Evolutionary conservation across 1,140 invertebrate genomes (phyloP).

Genomic region (Watersipora subatra): DNA sequence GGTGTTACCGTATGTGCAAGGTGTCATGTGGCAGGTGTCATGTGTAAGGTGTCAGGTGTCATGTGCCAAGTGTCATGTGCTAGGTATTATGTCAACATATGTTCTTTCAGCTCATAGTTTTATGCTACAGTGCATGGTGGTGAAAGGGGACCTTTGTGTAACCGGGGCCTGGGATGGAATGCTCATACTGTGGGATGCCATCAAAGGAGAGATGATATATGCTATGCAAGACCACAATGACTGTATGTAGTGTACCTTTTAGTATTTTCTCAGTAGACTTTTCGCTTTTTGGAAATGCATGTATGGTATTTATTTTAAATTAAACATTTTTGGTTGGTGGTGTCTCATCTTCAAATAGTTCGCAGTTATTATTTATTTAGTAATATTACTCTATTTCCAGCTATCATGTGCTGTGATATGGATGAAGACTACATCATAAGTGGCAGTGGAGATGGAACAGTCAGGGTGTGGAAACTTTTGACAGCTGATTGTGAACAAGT

Average conservation of each 20-base stretch:
- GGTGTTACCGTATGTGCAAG: too few species aligned
- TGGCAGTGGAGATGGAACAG: constrained; percentile 24
- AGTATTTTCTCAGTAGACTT: too few species aligned
- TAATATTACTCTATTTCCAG: constrained; percentile 16
- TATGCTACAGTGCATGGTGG: constrained; percentile 21
- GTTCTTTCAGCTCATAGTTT: too few species aligned
- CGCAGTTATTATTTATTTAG: too few species aligned
- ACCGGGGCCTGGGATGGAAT: constrained; percentile 26
- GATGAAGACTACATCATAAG: constrained; percentile 21
- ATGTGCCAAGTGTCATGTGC: too few species aligned
- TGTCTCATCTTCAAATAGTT: too few species aligned
- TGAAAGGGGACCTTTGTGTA: constrained; percentile 13
- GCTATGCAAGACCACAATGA: constrained; percentile 22
- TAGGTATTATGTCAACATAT: too few species aligned
- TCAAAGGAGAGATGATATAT: constrained; percentile 13
- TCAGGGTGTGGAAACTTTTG: constrained; percentile 20
- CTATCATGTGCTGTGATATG: constrained; percentile 25
- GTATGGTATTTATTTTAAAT: too few species aligned
- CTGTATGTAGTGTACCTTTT: constrained; percentile 16
- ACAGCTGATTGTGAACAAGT: constrained; percentile 15
- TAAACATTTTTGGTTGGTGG: too few species aligned
- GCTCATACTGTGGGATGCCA: constrained; percentile 23
- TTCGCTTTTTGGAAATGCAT: too few species aligned
- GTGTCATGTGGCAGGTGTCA: too few species aligned
- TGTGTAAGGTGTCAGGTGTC: too few species aligned